Evolutionary conservation across 2,113 vertebrate species (phyloP), one percentile per base, ranked within the genome.

Genomic region (Zosterops japonicus): DNA sequence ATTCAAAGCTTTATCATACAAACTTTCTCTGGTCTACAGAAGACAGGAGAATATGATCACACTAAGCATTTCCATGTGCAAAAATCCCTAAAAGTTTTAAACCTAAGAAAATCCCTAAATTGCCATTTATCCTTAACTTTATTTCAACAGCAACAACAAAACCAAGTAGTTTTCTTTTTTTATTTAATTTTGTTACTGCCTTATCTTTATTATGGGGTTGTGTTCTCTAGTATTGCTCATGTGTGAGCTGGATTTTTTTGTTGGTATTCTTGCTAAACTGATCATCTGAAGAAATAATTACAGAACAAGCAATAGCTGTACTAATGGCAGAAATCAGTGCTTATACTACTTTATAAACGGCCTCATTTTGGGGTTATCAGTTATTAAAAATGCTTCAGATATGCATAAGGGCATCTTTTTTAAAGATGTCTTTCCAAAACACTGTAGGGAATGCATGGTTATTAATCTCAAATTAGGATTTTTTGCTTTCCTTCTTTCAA

Each of bases 401-500:
- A 36, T 36, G 29, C 65, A 9, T 63, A 89, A 76, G 52, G 27
- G n/a, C 41, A n/a, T 83, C 64, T 74, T 90, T 95, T 83, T 19
- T 81, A 91, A 67, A 92, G 4, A 52, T 39, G 47, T 70, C 36
- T 84, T 90, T 93, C 47, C 29, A 80, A 94, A 91, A 36, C 44
- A 75, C 68, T 69, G 27, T 75, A 67, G 52, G 28, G 41, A 83
- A 65, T 70, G 23, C 24, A 68, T 81, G 71, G 55, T 79, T 90
- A 56, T 91, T 96, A 89, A 87, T 91, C 67, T 95, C 42, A 83
- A 49, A 93, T 93, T 64, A 83, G 57, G 52, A 81, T 79, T 47
- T 81, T 53, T 90, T 86, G 11, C 36, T 36, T 67, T 78, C 91
- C 91, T 49, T 52, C 75, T 93, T 96, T 93, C 56, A 67, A 21